Base-by-base conservation (phyloP, 1,140 invertebrate genomes). In the Atopsyche davidsoni region DNA sequence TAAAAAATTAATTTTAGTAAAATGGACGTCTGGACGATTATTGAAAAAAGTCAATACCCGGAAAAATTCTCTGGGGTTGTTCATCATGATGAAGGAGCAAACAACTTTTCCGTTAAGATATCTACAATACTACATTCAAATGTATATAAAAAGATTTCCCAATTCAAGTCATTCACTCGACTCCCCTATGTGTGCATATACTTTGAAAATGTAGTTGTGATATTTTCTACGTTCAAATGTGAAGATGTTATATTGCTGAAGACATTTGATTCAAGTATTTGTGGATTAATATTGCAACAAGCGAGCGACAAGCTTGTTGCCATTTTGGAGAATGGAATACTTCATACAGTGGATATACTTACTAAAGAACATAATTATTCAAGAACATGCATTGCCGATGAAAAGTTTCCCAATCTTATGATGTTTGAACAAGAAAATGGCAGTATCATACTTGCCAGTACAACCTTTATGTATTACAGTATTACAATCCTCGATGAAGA, bases 91-190 rank as follows among this genome's bases (percentile, higher is more conserved):
- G 43, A 47, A 53, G 22, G 46, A 14, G 46, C n/a, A 11, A 58
- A 39, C 28, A 58, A 58, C 17, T 58, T 47, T 35, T 46, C 55
- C 11, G 31, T 58, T 6, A 51, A 32, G 17, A 51, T 58, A 17
- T 53, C 31, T 14, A 47, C 51, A 7, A 51, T 53, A 6, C 32
- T 58, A 14, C 16, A 44, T 19, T 53, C 43, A 11, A 31, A 41
- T 9, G 13, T 11, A 2, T 42, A 41, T 32, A 25, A 23, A 13
- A 31, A 45, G 13, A 17, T 51, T 19, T 39, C 43, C 4, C 16
- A 22, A 13, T 32, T 58, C 11, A 24, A 39, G 14, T 53, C 46
- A 6, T 2, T n/a, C 2, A 42, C 51, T 9, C 28, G 46, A 42
- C 18, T 35, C 21, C 55, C 55, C 3, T 53, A 36, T 16, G 19